Conservation (phyloP, 1,140 invertebrate genomes). For the Saccostrea cuccullata region DNA sequence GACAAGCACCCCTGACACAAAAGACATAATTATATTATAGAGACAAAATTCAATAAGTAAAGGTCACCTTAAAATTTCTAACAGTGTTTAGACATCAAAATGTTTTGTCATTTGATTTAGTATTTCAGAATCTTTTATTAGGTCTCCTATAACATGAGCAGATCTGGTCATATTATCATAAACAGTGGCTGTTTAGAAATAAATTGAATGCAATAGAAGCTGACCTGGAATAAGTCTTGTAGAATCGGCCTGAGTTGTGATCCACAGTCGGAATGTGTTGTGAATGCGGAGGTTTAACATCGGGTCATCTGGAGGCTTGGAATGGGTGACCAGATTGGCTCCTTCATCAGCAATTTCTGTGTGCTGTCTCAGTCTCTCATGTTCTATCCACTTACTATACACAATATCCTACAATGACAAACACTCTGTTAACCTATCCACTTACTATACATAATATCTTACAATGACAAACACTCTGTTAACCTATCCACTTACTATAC, state of each 20-base stretch:
- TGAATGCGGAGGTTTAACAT: slow-evolving; percentile 56
- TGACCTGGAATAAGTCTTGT: slow-evolving; percentile 70
- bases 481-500: too few relatives aligned
- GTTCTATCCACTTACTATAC: slow-evolving; percentile 67
- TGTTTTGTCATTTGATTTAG: too few relatives aligned
- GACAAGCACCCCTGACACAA: slow-evolving; percentile 68
- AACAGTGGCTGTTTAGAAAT: neutral
- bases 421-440: too few relatives aligned
- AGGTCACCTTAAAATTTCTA: too few relatives aligned
- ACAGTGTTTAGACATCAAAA: too few relatives aligned
- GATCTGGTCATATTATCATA: too few relatives aligned
- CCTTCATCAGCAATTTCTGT: slow-evolving; percentile 63
- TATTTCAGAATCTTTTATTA: too few relatives aligned
- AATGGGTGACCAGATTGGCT: slow-evolving; percentile 62
- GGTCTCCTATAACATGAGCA: too few relatives aligned
- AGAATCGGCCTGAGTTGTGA: slow-evolving; percentile 67
- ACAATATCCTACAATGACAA: slow-evolving; percentile 63
- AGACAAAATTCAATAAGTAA: neutral
- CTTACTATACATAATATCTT: too few relatives aligned
- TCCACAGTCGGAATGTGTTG: slow-evolving; percentile 72
- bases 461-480: too few relatives aligned
- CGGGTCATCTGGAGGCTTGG: slow-evolving; percentile 54
- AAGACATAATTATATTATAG: neutral
- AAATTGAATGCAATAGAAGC: neutral
- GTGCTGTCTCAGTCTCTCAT: slow-evolving; percentile 57